Evolutionary conservation across 2,888 invertebrate species (phyloP).

Genomic region (Leistus spinibarbis): DNA sequence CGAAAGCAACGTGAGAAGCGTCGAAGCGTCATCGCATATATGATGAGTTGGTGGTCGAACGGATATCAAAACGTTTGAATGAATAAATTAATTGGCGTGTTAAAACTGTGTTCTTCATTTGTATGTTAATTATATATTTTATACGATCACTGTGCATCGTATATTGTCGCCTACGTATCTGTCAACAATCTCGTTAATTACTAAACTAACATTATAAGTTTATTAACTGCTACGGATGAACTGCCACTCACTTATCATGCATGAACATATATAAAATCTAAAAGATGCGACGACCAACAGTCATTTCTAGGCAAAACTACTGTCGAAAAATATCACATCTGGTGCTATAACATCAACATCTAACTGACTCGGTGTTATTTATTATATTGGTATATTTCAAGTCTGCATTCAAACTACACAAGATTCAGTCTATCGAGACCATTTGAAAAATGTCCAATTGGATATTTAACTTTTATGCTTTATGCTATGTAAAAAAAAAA

Average conservation of each 20-base stretch:
- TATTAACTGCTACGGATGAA: constrained; percentile 3
- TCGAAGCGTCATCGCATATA: no score
- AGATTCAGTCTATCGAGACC: no score
- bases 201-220: constrained; percentile 11
- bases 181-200: constrained; percentile 15
- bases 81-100: constrained; percentile 26
- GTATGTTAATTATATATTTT: constrained; percentile 20
- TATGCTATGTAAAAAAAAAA: no score
- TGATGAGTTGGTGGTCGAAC: not conserved
- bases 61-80: not conserved
- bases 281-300: not conserved
- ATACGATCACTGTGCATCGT: not conserved
- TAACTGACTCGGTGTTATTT: no score
- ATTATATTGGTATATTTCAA: no score
- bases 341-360: no score
- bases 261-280: not conserved
- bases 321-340: no score
- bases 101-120: constrained; percentile 25
- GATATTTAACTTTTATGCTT: no score
- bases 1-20: no score
- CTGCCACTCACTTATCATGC: not conserved
- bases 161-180: constrained; percentile 8
- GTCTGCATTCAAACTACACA: no score
- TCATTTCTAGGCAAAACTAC: no score
- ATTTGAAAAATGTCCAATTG: no score